phyloP scores from a whole-genome alignment of 1,140 invertebrate species.

The Solen grandis region DNA sequence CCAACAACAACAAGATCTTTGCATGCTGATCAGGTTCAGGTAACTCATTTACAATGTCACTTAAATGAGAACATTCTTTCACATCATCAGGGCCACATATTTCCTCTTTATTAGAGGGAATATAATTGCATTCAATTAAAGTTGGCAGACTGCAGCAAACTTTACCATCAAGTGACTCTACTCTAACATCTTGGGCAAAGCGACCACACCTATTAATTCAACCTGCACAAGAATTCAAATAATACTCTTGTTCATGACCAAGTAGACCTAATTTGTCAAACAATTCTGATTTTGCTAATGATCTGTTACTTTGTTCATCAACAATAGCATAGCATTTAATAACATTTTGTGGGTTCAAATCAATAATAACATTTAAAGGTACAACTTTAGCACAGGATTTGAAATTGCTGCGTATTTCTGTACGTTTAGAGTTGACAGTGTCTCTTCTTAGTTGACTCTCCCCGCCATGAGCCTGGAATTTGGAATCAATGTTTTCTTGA shows the following conservation, averaged over 20 bases:
- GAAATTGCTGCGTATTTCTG: not conserved
- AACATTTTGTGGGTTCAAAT: slow-evolving; percentile 6
- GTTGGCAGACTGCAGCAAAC: not conserved
- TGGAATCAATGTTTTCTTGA: too few species aligned
- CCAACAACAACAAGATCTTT: slow-evolving; percentile 41
- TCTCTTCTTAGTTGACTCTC: slow-evolving; percentile 18
- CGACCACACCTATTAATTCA: not conserved
- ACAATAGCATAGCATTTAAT: slow-evolving; percentile 49
- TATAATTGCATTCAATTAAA: slow-evolving; percentile 54
- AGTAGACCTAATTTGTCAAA: slow-evolving; percentile 17
- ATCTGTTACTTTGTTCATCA: too few species aligned
- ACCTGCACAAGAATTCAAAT: not conserved
- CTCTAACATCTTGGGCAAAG: not conserved
- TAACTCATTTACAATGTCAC: not conserved
- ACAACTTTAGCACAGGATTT: slow-evolving; percentile 55
- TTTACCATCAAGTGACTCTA: not conserved
- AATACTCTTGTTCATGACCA: not conserved
- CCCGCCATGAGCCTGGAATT: slow-evolving; percentile 31
- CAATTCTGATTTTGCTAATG: slow-evolving; percentile 25
- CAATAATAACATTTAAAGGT: slow-evolving; percentile 13
- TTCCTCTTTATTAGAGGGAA: slow-evolving; percentile 32
- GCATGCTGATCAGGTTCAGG: slow-evolving; percentile 1
- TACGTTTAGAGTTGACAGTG: slow-evolving; percentile 10
- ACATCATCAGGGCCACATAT: slow-evolving; percentile 45
- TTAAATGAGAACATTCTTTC: not conserved